Evolutionary conservation across 2,113 vertebrate species (phyloP), one percentile per base, ranked within the genome.

Genomic region (mouse (Mus musculus)): DNA sequence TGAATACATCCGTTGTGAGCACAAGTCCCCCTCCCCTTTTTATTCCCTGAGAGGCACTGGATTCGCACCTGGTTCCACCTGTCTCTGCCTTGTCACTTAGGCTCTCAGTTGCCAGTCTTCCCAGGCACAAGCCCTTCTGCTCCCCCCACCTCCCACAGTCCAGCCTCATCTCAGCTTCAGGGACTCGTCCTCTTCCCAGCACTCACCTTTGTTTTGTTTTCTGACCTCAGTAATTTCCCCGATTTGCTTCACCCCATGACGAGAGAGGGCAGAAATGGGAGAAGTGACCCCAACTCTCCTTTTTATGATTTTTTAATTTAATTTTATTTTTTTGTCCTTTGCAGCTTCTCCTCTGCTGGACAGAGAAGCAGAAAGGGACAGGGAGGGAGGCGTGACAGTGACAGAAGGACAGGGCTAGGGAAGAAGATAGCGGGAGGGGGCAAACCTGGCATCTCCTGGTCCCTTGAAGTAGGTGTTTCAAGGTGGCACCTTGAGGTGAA

Each of bases 61-160:
- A 91, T 92, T 94, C 42, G 85, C 97, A 97, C 95, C 97, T 96
- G 97, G 90, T 76, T 88, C 81, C 90, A 82, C 7, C 12, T 88
- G 95, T 93, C 77, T 93, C 93, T n/a, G 54, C 93, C 86, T 90
- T 19, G 26, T 76, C 49, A 30, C 75, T 77, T 59, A 89, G 54
- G 95, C 86, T 56, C 73, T 82, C 95, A 36, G 95, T 82, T 14
- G 93, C 67, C 88, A 52, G 96, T 84, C 52, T 36, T 73, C 65
- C 20, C 94, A 36, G 95, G 77, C 14, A 89, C 61, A 88, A 77
- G 69, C 75, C 36, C 77, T 90, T 84, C n/a, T 56, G 80, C 77
- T 46, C 80, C 94, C 42, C 90, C n/a, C 33, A 59, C 85, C 95
- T 20, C 36, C 93, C 89, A 49, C 90, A 0, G 89, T 76, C 77